Percentiles rank a stretch among this genome's conserved stretches.
Conservation (phyloP, 2,797 vertebrate genomes). For the Enoplosus armatus region DNA sequence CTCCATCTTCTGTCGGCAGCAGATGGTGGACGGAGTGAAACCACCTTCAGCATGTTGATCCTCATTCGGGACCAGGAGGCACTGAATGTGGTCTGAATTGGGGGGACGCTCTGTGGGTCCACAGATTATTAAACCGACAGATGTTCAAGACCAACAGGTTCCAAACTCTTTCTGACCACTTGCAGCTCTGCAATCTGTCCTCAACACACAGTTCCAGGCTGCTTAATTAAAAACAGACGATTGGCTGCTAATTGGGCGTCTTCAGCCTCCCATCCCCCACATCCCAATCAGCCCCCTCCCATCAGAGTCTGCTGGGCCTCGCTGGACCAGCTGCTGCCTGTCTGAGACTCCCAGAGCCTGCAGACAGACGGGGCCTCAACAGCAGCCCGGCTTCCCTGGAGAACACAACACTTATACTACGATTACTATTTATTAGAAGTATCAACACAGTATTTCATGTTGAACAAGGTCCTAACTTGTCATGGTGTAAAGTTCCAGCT, state of each 20-base stretch:
- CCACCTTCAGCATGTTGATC: neutral
- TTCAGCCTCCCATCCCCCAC: neutral
- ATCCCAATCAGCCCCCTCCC: neutral
- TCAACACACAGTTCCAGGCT: neutral
- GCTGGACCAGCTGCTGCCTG: constrained; percentile 65
- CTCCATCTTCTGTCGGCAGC: constrained; percentile 13
- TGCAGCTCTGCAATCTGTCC: constrained; percentile 48
- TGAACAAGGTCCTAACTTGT: neutral
- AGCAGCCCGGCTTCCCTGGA: constrained; percentile 51
- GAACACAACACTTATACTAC: neutral
- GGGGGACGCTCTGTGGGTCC: too few relatives aligned
- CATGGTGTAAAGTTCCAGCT: neutral
- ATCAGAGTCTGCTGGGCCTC: constrained; percentile 7
- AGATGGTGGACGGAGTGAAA: constrained; percentile 40
- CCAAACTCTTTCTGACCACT: neutral
- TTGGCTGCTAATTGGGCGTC: constrained; percentile 45
- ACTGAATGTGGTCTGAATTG: constrained; percentile 30
- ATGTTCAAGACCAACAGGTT: neutral
- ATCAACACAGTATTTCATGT: neutral
- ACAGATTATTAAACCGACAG: constrained; percentile 9
- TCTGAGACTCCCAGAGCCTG: constrained; percentile 31
- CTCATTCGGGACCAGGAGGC: neutral
- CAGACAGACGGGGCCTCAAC: constrained; percentile 20
- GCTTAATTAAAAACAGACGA: constrained; percentile 49
- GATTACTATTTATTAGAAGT: neutral